These are phyloP conservation scores for Mimas tiliae DNA, from an alignment of 2,888 invertebrate genomes.

Conservation along the genomic window DNA sequence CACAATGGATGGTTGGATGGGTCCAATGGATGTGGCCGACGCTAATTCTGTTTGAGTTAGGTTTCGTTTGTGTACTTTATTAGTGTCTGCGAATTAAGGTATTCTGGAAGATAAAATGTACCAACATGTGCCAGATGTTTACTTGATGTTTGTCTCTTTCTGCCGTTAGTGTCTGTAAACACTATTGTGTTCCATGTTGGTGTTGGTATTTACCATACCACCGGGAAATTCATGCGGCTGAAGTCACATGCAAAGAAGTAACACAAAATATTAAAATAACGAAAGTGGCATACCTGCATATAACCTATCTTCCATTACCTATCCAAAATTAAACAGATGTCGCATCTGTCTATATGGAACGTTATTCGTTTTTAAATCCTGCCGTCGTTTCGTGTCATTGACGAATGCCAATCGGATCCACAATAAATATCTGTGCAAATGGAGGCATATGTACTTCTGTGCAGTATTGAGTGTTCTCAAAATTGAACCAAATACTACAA, in stretches of 20 bases:
- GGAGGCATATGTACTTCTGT: background rate
- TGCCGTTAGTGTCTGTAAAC: too few relatives aligned
- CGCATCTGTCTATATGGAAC: background rate
- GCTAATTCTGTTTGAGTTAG: constrained; percentile 3
- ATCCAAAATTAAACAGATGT: background rate
- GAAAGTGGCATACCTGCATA: background rate
- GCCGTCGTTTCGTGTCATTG: constrained; percentile 14
- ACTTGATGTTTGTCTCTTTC: too few relatives aligned
- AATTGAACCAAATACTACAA: too few relatives aligned
- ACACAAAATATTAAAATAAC: too few relatives aligned
- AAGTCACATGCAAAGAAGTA: too few relatives aligned
- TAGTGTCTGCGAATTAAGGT: background rate
- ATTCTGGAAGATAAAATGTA: background rate
- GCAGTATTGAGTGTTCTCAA: background rate
- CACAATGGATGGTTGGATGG: background rate
- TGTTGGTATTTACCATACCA: too few relatives aligned
- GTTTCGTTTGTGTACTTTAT: background rate
- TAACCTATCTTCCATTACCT: background rate
- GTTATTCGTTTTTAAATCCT: constrained; percentile 5
- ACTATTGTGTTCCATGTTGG: too few relatives aligned
- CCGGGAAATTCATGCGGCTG: too few relatives aligned
- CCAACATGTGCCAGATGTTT: background rate
- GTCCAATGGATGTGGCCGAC: background rate
- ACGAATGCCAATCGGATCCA: constrained; percentile 3
- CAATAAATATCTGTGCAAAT: background rate